Evolutionary conservation across 2,797 vertebrate species (phyloP).

Genomic region (Sebastes melanostomus): DNA sequence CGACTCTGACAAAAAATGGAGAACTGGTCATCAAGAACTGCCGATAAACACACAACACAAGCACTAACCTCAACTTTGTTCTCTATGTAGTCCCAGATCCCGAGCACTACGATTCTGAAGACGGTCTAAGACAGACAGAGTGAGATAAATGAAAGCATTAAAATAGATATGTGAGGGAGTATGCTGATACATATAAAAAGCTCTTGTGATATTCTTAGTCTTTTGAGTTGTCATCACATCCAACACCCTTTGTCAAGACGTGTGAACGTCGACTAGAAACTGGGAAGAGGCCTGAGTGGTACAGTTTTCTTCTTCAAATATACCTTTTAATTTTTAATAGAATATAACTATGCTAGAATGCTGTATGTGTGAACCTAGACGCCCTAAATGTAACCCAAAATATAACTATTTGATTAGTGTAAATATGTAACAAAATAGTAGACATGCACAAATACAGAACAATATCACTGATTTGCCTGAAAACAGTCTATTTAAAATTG

Average conservation of each 20-base stretch:
- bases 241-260: constrained; percentile 24
- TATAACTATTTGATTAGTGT: neutral
- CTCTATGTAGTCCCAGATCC: constrained; percentile 99
- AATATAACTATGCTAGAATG: neutral
- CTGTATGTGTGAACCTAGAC: neutral
- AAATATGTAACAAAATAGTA: neutral
- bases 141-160: constrained; percentile 33
- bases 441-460: neutral
- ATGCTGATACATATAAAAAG: constrained; percentile 21
- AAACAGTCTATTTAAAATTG: neutral
- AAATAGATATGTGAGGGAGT: constrained; percentile 32
- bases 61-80: constrained; percentile 96
- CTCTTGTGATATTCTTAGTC: constrained; percentile 33
- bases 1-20: neutral
- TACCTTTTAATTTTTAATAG: neutral
- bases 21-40: neutral
- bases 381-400: neutral
- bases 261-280: constrained; percentile 4
- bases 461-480: neutral
- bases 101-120: constrained; percentile 95
- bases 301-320: neutral
- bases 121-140: constrained; percentile 84
- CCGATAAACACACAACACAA: neutral
- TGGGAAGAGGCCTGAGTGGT: neutral
- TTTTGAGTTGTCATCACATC: constrained; percentile 45